Evolutionary conservation across 64 coral and sea anemone species (phyloP), one percentile per base, ranked within the genome.

Genomic region (Acropora tenuis): DNA sequence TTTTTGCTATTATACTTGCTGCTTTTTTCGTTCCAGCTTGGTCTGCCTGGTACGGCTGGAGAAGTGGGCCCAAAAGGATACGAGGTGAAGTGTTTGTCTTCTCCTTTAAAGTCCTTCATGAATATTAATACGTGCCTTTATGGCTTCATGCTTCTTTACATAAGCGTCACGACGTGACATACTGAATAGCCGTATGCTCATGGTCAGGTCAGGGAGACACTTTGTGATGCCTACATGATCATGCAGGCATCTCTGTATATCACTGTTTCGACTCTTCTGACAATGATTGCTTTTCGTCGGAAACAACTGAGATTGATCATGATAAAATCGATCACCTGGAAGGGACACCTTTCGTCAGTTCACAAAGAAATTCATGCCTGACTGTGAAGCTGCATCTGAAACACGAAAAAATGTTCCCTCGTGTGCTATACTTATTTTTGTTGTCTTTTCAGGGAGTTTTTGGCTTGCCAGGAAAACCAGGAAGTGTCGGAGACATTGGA

Each of bases 401-500:
- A 8, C 0, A 30, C 17, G 40, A 19, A 71, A 20, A 20, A 71
- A 19, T 71, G 40, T 8, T 30, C 13, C 0, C 8, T 71, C 68
- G 40, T 3, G 18, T 71, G 18, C 20, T 17, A 15, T 20, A 6
- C 17, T 17, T 7, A 1, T 48, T 6, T 78, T 48, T 48, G 48
- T 48, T 18, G 12, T 16, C 49, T 78, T 78, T 18, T 6, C 82
- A 85, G 82, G 82, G 82, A 69, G 0, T 0, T 4, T 85, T 85
- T 43, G 82, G 82, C 72, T 50, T 85, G 6, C 61, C 82, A 48
- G 82, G 82, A 9, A 69, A 30, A 19, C 15, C 5, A 72, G 82
- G 82, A 71, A 85, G 59, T 71, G 43, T 4, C 1, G 82, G 82
- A 30, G 82, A 85, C 6, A 68, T 17, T 72, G 82, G 82, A 85